Conservation (phyloP, 2,797 vertebrate species). For the Thamnophis elegans region DNA sequence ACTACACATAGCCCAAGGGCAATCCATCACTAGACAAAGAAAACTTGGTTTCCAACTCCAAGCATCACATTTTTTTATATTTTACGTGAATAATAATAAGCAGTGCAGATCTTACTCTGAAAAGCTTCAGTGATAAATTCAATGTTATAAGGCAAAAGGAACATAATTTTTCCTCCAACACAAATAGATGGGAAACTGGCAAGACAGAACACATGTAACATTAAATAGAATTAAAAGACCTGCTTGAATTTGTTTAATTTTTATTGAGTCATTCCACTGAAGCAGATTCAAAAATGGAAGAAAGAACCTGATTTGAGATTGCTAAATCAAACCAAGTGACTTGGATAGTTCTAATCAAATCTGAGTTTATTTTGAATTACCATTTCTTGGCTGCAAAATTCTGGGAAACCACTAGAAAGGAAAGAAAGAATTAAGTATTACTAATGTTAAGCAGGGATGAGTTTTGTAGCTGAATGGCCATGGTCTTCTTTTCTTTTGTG, state of each 20-base stretch:
- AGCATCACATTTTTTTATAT: not conserved
- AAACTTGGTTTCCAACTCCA: not conserved
- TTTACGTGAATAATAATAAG: not conserved
- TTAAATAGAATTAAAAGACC: not conserved
- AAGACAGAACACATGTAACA: not conserved
- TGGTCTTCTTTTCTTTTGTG: not conserved
- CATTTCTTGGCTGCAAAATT: not conserved
- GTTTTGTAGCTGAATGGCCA: not conserved
- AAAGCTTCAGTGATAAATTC: not conserved
- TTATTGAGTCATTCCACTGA: not conserved
- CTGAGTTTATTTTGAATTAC: not conserved
- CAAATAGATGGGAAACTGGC: not conserved
- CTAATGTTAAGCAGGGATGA: not conserved
- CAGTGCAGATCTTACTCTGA: not conserved
- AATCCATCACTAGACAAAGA: slow-evolving; percentile 5
- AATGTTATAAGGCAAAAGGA: not conserved
- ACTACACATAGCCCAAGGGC: not conserved
- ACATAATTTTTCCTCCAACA: not conserved
- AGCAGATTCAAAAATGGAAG: not conserved
- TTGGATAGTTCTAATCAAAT: not conserved
- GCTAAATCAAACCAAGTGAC: not conserved
- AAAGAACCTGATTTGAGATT: not conserved
- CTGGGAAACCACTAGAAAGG: not conserved
- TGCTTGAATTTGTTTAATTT: not conserved
- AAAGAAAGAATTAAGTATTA: not conserved